Percentiles rank a stretch among this genome's conserved stretches.
Evolutionary conservation across 1,140 invertebrate genomes (phyloP).

Genomic region (Globodera ellingtonae): DNA sequence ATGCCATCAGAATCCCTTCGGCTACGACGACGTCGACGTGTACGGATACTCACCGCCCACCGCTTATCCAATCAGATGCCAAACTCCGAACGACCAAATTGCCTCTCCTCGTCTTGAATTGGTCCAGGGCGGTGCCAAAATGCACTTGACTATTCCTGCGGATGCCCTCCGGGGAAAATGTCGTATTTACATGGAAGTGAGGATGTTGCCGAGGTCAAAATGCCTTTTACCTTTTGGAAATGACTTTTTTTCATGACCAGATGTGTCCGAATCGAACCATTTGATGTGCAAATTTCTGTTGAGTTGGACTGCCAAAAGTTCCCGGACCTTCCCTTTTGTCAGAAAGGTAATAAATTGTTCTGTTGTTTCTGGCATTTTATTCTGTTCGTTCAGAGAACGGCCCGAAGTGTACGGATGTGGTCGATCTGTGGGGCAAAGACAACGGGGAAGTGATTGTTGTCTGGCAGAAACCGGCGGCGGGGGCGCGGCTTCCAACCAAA

Average conservation of each 20-base stretch:
- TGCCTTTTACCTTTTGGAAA: slow-evolving; percentile 7
- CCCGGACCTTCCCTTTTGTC: slow-evolving; percentile 40
- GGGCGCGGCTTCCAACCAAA: slow-evolving; percentile 2
- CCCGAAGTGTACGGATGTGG: slow-evolving; percentile 47
- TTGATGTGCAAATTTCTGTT: slow-evolving; percentile 51
- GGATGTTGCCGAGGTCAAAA: slow-evolving; percentile 33
- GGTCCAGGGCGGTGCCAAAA: slow-evolving; percentile 48
- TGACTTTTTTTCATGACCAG: slow-evolving; percentile 17
- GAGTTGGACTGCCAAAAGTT: slow-evolving; percentile 53
- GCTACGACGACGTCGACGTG: slow-evolving; percentile 48
- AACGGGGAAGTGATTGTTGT: slow-evolving; percentile 45
- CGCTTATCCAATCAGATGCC: slow-evolving; percentile 49
- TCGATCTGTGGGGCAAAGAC: slow-evolving; percentile 54
- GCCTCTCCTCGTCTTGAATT: slow-evolving; percentile 48
- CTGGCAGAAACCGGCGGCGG: slow-evolving; percentile 45
- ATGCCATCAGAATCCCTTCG: slow-evolving; percentile 25
- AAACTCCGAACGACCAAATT: slow-evolving; percentile 44
- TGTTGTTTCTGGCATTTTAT: not conserved
- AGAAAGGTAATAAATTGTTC: slow-evolving; percentile 34
- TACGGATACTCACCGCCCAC: slow-evolving; percentile 52
- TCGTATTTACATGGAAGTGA: slow-evolving; percentile 48
- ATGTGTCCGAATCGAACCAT: slow-evolving; percentile 50
- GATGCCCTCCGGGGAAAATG: slow-evolving; percentile 49
- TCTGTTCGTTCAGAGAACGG: slow-evolving; percentile 23
- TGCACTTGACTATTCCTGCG: slow-evolving; percentile 48